These are phyloP conservation scores for Acanthis flammea DNA, from an alignment of 2,797 vertebrate genomes.

Conservation along the genomic window DNA sequence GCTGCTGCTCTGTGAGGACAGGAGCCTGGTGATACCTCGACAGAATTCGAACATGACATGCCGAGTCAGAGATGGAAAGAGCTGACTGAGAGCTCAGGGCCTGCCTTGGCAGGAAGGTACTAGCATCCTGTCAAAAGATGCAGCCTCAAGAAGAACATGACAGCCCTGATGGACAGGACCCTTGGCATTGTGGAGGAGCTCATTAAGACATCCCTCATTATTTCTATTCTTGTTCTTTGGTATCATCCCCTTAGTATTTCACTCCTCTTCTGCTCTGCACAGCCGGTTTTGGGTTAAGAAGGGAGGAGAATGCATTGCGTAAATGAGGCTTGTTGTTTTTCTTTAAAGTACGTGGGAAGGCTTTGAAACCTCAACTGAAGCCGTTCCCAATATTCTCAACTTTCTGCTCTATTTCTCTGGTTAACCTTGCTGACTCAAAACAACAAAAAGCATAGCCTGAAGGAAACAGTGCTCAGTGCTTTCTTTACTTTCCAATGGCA, in stretches of 20 bases:
- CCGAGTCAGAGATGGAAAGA: neutral
- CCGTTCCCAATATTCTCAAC: constrained; percentile 26
- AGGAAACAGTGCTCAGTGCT: constrained; percentile 40
- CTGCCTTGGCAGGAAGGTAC: neutral
- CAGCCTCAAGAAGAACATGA: neutral
- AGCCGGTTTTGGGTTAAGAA: neutral
- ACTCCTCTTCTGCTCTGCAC: neutral
- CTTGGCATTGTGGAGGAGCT: neutral
- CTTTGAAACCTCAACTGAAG: constrained; percentile 52
- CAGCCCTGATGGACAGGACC: neutral
- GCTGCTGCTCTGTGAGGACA: neutral
- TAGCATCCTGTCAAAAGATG: neutral
- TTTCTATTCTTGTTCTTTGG: neutral
- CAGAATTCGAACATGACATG: neutral
- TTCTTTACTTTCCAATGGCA: constrained; percentile 39
- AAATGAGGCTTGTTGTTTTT: constrained; percentile 49
- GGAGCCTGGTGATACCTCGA: neutral
- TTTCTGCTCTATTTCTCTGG: constrained; percentile 68
- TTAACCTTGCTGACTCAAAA: constrained; percentile 68
- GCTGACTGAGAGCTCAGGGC: neutral
- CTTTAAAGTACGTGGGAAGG: constrained; percentile 38
- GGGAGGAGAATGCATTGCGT: neutral
- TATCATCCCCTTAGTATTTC: neutral
- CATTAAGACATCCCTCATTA: neutral
- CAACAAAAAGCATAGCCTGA: constrained; percentile 63